Evolutionary conservation across 2,888 invertebrate genomes (phyloP), one percentile per base, ranked within the genome.

Genomic region (Brachynemurus nebulosus): DNA sequence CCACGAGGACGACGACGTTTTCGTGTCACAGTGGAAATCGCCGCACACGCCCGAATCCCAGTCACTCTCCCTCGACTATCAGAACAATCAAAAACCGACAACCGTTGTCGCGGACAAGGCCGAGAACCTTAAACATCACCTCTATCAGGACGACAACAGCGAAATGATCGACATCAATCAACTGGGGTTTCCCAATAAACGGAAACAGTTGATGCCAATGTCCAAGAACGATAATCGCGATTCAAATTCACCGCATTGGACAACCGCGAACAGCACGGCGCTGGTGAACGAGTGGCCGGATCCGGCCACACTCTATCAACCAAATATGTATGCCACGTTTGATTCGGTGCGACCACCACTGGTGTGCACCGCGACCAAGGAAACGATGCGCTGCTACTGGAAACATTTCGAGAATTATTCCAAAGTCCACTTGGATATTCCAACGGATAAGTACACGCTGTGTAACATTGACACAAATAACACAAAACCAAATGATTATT

Each of bases 1-100:
- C 17, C 7, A 21, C 11, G 27, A 40, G 3, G 25, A 27, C 6
- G 40, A 40, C 27, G 40, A 40, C 6, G 40, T 40, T 4, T 40
- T 40, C 17, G 17, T 40, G 27, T 27, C 9, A 4, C 40, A 40
- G 16, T 40, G 40, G 40, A 40, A 40, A 17, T 6, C 27, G 6
- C 8, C 14, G 4, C 12, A 16, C n/a, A n/a, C 40, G 3, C 16
- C 16, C 25, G 27, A 9, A 12, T 8, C 16, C 16, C 17, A 19
- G 19, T 19, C 12, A 9, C n/a, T 18, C 14, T 6, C 19, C n/a
- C 18, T 19, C 12, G 12, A 4, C 9, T 19, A 18, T 12, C 25
- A 40, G 11, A 23, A 40, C 17, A 14, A 11, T 17, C 27, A 38
- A 12, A 38, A 16, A 12, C 17, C 17, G 19, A 18, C 17, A 17